phyloP scores from a whole-genome alignment of 2,888 invertebrate species.

The Erebia epiphron region DNA sequence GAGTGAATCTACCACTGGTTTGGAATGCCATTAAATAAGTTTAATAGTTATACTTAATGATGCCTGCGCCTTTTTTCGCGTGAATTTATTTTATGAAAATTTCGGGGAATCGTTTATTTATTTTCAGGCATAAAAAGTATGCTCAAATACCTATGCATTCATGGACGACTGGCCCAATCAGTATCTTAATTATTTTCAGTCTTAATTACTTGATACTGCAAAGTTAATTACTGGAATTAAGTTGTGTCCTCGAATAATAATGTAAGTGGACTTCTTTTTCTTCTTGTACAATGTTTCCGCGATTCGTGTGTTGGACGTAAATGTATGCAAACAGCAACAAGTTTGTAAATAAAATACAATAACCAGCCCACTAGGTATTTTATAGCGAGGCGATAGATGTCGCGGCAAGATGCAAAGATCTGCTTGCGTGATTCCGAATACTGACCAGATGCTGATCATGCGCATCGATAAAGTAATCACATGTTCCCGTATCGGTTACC shows the following conservation, averaged over 20 bases:
- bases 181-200: not conserved
- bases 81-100: too few species aligned
- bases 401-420: conserved; percentile 31
- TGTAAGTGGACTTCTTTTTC: conserved; percentile 2
- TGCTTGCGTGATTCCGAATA: conserved; percentile 56
- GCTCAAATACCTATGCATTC: too few species aligned
- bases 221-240: conserved; percentile 2
- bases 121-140: too few species aligned
- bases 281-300: not conserved
- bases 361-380: conserved; percentile 11
- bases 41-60: too few species aligned
- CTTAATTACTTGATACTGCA: not conserved
- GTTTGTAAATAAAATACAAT: conserved; percentile 14
- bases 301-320: conserved; percentile 4
- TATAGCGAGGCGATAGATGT: conserved; percentile 27
- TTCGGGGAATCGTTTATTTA: too few species aligned
- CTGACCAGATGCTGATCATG: conserved; percentile 68
- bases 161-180: not conserved
- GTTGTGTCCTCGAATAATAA: not conserved
- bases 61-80: too few species aligned
- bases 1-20: too few species aligned
- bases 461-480: conserved; percentile 73
- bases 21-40: too few species aligned
- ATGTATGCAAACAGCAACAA: conserved; percentile 15
- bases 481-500: conserved; percentile 64